Percentiles rank a stretch among this genome's conserved stretches.
Evolutionary conservation across 2,888 invertebrate genomes (phyloP).

Genomic region (Apamea crenata): DNA sequence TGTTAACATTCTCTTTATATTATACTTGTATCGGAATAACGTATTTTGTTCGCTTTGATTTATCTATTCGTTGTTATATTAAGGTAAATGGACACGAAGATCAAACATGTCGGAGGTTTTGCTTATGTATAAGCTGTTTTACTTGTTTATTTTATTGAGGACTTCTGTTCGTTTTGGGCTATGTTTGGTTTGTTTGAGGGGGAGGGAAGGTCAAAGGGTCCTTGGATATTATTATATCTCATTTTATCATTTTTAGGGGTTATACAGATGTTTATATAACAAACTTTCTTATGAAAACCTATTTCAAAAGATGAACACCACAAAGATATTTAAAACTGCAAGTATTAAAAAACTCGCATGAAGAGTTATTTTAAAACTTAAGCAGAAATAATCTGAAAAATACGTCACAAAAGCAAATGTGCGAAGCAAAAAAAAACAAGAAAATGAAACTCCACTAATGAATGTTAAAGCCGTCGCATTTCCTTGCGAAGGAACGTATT

Average conservation of each 20-base stretch:
- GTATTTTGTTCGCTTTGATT: slow-evolving; percentile 61
- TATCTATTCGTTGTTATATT: slow-evolving; percentile 53
- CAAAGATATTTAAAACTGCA: slow-evolving; percentile 5
- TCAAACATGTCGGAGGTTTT: slow-evolving; percentile 53
- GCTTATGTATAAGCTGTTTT: slow-evolving; percentile 27
- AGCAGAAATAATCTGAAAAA: slow-evolving; percentile 18
- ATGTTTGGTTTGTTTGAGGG: neutral
- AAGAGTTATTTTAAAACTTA: slow-evolving; percentile 8
- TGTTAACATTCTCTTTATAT: slow-evolving; percentile 56
- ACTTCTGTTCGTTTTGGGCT: slow-evolving; percentile 31
- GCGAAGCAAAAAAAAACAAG: slow-evolving; percentile 44
- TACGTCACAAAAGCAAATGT: slow-evolving; percentile 20
- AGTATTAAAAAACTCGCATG: neutral
- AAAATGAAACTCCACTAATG: slow-evolving; percentile 60
- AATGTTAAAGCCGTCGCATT: slow-evolving; percentile 37
- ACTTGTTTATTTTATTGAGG: slow-evolving; percentile 22
- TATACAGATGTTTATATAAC: neutral
- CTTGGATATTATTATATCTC: neutral
- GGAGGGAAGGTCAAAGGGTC: neutral
- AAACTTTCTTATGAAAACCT: neutral
- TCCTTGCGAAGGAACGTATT: slow-evolving; percentile 33
- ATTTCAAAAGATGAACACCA: neutral
- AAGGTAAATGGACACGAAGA: slow-evolving; percentile 69
- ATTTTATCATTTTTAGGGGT: neutral
- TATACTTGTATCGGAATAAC: slow-evolving; percentile 51